Evolutionary conservation across 2,888 invertebrate genomes (phyloP).

Genomic region (Branchipolynoe longqiensis): DNA sequence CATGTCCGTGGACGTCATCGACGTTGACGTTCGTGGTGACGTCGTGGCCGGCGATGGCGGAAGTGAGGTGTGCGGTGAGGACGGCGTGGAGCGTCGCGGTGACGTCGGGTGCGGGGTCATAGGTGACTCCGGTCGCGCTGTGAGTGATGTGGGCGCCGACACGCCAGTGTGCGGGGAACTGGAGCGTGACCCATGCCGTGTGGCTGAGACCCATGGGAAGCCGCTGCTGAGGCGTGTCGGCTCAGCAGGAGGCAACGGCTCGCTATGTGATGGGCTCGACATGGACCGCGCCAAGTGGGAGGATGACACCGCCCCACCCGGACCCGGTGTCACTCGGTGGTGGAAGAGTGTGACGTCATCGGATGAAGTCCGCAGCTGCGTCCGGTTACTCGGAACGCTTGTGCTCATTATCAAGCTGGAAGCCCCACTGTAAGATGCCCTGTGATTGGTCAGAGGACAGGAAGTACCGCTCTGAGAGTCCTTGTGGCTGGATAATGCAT

Average conservation of each 20-base stretch:
- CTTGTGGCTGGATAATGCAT: neutral
- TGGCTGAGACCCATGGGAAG: neutral
- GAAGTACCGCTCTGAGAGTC: conserved; percentile 20
- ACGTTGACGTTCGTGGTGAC: conserved; percentile 40
- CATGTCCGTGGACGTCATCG: neutral
- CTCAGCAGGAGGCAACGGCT: neutral
- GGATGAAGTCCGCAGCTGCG: conserved; percentile 37
- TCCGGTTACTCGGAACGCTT: neutral
- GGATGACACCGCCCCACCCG: neutral
- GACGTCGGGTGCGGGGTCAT: conserved; percentile 46
- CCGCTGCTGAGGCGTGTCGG: conserved; percentile 5
- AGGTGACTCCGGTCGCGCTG: conserved; percentile 34
- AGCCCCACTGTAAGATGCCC: conserved; percentile 46
- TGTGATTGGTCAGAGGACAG: conserved; percentile 7
- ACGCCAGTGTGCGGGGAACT: conserved; percentile 29
- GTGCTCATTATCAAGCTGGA: neutral
- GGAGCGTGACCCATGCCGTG: conserved; percentile 32
- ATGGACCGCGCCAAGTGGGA: neutral
- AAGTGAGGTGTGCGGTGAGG: conserved; percentile 34
- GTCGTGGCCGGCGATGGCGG: conserved; percentile 33
- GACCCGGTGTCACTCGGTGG: neutral
- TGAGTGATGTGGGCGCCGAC: neutral
- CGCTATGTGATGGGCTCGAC: conserved; percentile 20
- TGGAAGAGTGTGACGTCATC: conserved; percentile 53
- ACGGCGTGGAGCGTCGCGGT: conserved; percentile 22